Conservation (phyloP, 1,140 invertebrate genomes). For the Apolygus lucorum region DNA sequence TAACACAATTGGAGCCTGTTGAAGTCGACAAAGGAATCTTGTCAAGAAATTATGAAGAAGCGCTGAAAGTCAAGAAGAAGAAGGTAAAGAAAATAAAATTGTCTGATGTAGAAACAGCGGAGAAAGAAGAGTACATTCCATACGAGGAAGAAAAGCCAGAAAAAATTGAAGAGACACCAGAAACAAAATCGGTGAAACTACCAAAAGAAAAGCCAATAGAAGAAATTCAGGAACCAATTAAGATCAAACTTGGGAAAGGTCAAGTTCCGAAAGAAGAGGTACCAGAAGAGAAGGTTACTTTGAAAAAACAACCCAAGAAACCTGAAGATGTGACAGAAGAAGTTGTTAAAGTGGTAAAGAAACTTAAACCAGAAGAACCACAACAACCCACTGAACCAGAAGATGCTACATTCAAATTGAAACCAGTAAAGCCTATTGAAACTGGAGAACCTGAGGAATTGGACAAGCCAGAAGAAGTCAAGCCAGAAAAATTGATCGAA, state of each 20-base stretch:
- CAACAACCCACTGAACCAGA: conserved; percentile 24
- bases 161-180: conserved; percentile 25
- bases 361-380: conserved; percentile 28
- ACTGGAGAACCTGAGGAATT: conserved; percentile 29
- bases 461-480: conserved; percentile 31
- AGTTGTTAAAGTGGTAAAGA: conserved; percentile 26
- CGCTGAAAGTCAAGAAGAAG: conserved; percentile 37
- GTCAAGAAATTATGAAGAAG: conserved; percentile 39
- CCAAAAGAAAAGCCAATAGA: conserved; percentile 29
- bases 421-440: conserved; percentile 19
- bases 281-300: conserved; percentile 23
- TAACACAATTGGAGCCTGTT: conserved; percentile 32
- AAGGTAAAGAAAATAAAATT: conserved; percentile 36
- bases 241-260: conserved; percentile 31
- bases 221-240: conserved; percentile 33
- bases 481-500: conserved; percentile 36
- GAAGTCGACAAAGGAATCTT: conserved; percentile 36
- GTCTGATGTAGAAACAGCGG: conserved; percentile 30
- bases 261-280: conserved; percentile 29
- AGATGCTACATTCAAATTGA: conserved; percentile 28
- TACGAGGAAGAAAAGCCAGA: conserved; percentile 19
- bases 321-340: conserved; percentile 35
- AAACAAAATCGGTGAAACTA: conserved; percentile 31
- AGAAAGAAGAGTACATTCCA: conserved; percentile 33
- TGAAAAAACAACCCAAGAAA: conserved; percentile 35